phyloP scores from a whole-genome alignment of 2,888 invertebrate species.

The Andrena hattorfiana region DNA sequence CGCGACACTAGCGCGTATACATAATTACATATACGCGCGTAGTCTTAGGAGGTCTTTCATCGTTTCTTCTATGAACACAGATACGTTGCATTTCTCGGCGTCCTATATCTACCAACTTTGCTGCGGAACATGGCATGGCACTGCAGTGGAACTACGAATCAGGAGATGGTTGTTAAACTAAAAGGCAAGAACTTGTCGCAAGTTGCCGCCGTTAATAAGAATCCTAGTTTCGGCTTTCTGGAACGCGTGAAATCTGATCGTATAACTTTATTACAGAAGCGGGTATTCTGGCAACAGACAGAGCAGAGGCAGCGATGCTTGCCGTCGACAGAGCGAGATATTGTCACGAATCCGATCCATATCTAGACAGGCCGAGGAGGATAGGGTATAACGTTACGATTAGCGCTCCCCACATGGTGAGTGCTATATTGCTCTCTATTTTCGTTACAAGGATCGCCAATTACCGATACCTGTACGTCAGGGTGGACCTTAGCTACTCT shows the following conservation, averaged over 20 bases:
- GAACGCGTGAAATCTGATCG: neutral
- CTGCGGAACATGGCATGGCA: slow-evolving; percentile 94
- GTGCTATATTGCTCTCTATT: no score
- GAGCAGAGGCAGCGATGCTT: slow-evolving; percentile 93
- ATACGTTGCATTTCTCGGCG: neutral
- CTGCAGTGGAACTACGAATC: slow-evolving; percentile 93
- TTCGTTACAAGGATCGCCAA: no score
- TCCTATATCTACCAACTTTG: neutral
- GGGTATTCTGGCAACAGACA: slow-evolving; percentile 91
- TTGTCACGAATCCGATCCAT: slow-evolving; percentile 90
- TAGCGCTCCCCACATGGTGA: slow-evolving; percentile 98
- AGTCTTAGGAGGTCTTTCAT: no score
- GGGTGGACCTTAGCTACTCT: no score
- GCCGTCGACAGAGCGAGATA: slow-evolving; percentile 94
- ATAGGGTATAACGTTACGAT: slow-evolving; percentile 98
- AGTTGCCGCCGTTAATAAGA: neutral
- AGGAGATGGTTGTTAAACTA: slow-evolving; percentile 92
- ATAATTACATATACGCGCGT: no score
- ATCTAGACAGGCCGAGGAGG: slow-evolving; percentile 95
- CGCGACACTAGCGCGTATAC: no score
- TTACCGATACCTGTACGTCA: no score
- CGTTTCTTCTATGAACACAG: neutral
- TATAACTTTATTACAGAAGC: slow-evolving; percentile 87
- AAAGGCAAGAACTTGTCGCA: slow-evolving; percentile 87
- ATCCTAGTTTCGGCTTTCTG: neutral